Base-by-base conservation (phyloP, 2,888 invertebrate genomes). In the Camptogramma bilineatum region DNA sequence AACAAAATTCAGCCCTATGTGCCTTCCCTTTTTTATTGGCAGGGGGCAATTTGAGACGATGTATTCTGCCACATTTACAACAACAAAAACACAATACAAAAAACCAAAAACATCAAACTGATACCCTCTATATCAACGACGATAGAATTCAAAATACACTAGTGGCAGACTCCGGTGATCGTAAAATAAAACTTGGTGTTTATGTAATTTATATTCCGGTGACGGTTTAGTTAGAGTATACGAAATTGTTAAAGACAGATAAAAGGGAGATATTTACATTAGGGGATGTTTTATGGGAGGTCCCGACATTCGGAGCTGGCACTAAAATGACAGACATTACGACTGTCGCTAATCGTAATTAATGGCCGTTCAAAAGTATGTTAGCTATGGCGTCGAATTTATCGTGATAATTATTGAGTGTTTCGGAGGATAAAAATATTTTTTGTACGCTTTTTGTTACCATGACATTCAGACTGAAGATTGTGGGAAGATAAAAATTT, bases 221-320 rank as follows among this genome's bases (percentile, higher is more conserved):
- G 88, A 91, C 86, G 90, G 87, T 85, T 90, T 90, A 88, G 88
- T 89, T 86, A 83, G 90, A 90, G 88, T 89, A 90, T 89, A 91
- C 89, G 87, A 90, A 92, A 91, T 92, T 91, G 91, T 92, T 91
- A 90, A 91, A 90, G 91, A 91, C 87, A 90, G 91, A 91, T 91
- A 89, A 91, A 90, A 88, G 88, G 83, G 84, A 85, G 88, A 87
- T 91, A 90, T 91, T 91, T 90, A 89, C 87, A 87, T 85, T 86
- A 85, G 85, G 85, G 85, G 84, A 86, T 86, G 85, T 86, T 88
- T 88, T 88, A 88, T 85, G 86, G 86, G 86, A 85, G 86, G 86
- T 83, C 84, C 81, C 78, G 83, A 80, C 79, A 78, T 80, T 78
- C 78, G 80, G 72, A 76, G 77, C 78, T 76, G 80, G 81, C 80